Conservation (phyloP, 2,888 invertebrate species). For the Coleophora deauratella region DNA sequence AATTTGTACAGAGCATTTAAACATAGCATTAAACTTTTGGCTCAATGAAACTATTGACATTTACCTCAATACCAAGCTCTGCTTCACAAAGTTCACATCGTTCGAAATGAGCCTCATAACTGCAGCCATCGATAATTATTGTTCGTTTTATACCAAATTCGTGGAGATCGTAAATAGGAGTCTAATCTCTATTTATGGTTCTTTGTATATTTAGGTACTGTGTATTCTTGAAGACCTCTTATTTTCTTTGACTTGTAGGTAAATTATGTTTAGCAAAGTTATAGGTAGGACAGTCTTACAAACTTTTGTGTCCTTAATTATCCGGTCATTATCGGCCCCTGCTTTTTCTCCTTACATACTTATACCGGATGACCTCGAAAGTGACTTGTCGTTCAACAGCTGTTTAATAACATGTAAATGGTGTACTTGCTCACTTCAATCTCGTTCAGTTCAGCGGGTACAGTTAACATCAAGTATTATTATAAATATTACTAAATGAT, state of each 20-base stretch:
- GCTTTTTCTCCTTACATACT: constrained; percentile 28
- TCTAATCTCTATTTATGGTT: background rate
- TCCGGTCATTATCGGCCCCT: constrained; percentile 28
- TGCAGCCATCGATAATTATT: constrained; percentile 28
- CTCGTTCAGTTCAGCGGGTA: no score
- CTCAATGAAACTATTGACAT: constrained; percentile 23
- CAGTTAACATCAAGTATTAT: no score
- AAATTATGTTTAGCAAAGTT: no score
- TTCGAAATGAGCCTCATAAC: constrained; percentile 23
- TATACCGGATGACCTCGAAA: constrained; percentile 34
- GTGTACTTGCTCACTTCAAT: background rate
- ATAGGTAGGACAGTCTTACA: no score
- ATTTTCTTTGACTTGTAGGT: background rate
- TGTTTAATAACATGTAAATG: constrained; percentile 15
- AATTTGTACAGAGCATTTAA: constrained; percentile 17
- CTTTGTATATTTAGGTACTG: background rate
- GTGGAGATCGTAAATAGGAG: constrained; percentile 23
- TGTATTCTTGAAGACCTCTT: background rate
- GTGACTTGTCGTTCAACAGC: constrained; percentile 20
- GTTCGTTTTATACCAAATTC: constrained; percentile 32
- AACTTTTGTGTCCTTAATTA: constrained; percentile 21
- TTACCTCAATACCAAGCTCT: constrained; percentile 32
- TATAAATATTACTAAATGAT: no score
- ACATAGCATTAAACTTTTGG: constrained; percentile 19
- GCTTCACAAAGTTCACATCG: constrained; percentile 29